Evolutionary conservation across 2,888 invertebrate species (phyloP).

Genomic region (Phania funesta): DNA sequence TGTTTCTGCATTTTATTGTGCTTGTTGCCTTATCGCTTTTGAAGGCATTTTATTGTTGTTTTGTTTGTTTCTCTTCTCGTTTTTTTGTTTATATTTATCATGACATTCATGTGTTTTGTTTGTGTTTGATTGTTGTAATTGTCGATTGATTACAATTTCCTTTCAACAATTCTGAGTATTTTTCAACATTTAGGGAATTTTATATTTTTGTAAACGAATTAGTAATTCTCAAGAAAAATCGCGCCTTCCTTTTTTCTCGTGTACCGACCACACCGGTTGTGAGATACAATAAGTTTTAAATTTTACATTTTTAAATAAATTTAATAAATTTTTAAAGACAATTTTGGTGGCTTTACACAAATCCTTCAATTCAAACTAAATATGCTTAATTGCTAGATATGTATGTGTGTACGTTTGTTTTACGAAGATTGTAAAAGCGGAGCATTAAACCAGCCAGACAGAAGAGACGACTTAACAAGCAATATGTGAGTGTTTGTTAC

Average conservation of each 20-base stretch:
- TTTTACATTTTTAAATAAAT: neutral
- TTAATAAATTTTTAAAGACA: neutral
- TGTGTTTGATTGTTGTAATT: slow-evolving; percentile 33
- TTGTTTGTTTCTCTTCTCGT: slow-evolving; percentile 41
- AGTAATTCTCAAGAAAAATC: slow-evolving; percentile 15
- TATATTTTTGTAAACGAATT: neutral
- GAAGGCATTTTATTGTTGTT: slow-evolving; percentile 36
- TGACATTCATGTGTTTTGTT: slow-evolving; percentile 63
- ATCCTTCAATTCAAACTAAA: neutral
- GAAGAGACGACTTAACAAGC: neutral
- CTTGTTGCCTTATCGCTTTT: slow-evolving; percentile 15
- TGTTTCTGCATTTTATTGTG: neutral
- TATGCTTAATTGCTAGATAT: neutral
- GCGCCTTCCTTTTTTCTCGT: neutral
- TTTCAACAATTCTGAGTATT: neutral
- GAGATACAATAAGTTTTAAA: neutral
- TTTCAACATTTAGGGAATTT: slow-evolving; percentile 18
- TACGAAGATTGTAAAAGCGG: neutral
- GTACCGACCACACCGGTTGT: too few species aligned
- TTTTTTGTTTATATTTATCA: slow-evolving; percentile 58
- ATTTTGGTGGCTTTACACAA: neutral
- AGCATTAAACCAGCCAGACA: slow-evolving; percentile 1
- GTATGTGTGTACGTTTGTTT: too few species aligned
- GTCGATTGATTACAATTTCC: neutral
- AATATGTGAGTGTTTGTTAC: neutral